These are phyloP conservation scores for Lasioglossum villosulum DNA, from an alignment of 2,888 invertebrate species.

Conservation along the genomic window DNA sequence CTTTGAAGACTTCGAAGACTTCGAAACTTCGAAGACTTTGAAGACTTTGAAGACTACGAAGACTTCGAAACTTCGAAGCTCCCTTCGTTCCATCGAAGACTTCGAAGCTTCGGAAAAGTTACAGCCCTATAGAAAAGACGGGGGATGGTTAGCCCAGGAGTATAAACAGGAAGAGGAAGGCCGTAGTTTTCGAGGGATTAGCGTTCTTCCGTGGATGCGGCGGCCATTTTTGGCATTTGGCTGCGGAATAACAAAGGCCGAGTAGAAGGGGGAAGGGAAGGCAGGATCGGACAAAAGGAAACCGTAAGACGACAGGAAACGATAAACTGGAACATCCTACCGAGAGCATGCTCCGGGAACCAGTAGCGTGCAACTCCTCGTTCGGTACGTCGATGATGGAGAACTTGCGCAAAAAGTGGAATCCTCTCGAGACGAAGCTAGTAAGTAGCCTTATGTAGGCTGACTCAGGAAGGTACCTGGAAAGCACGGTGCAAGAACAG, in stretches of 20 bases:
- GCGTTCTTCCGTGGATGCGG: background rate
- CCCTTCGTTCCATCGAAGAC: too few species aligned
- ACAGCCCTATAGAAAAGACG: too few species aligned
- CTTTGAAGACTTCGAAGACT: too few species aligned
- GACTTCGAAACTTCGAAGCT: too few species aligned
- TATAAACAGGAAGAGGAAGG: background rate
- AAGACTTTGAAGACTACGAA: too few species aligned
- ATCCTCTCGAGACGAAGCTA: slow-evolving; percentile 72
- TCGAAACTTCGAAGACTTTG: too few species aligned
- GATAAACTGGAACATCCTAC: slow-evolving; percentile 72
- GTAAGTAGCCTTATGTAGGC: slow-evolving; percentile 81
- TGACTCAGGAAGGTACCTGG: slow-evolving; percentile 79
- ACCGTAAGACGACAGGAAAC: slow-evolving; percentile 68
- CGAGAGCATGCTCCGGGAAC: slow-evolving; percentile 56
- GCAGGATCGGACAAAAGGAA: slow-evolving; percentile 40
- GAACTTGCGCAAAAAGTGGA: slow-evolving; percentile 78
- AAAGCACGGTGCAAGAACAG: slow-evolving; percentile 76
- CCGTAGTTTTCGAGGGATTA: slow-evolving; percentile 7
- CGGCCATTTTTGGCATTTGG: background rate
- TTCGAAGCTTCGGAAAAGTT: too few species aligned
- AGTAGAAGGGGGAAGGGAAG: background rate
- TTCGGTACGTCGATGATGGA: slow-evolving; percentile 60
- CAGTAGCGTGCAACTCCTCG: slow-evolving; percentile 59
- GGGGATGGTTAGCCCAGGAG: background rate
- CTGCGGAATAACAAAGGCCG: slow-evolving; percentile 22